phyloP scores from a whole-genome alignment of 1,140 invertebrate species.

The Cotesia typhae region DNA sequence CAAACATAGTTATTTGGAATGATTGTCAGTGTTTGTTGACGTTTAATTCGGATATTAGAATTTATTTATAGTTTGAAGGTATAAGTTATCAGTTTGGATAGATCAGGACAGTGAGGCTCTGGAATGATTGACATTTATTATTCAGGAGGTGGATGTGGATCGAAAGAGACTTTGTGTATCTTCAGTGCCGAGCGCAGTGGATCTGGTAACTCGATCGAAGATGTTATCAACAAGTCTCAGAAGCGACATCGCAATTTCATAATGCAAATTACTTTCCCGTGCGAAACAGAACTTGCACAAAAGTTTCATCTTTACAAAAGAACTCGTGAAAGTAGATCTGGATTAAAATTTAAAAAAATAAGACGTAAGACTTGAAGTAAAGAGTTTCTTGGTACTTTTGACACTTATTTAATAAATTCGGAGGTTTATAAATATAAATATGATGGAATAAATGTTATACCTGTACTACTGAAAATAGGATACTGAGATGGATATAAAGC shows the following conservation, averaged over 20 bases:
- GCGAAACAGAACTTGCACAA: neutral
- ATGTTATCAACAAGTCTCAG: conserved; percentile 21
- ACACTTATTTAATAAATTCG: conserved; percentile 6
- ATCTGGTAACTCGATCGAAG: conserved; percentile 12
- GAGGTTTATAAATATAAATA: neutral
- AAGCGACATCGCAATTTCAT: conserved; percentile 26
- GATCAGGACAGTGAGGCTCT: neutral
- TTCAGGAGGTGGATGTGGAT: conserved; percentile 10
- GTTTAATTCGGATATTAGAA: too few species aligned
- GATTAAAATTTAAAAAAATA: conserved; percentile 6
- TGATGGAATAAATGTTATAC: neutral
- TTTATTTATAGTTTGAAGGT: too few species aligned
- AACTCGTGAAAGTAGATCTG: neutral
- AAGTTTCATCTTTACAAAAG: neutral
- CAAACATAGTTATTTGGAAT: too few species aligned
- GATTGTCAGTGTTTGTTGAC: too few species aligned
- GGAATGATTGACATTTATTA: conserved; percentile 21
- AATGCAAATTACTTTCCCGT: conserved; percentile 26
- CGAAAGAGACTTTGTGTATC: neutral
- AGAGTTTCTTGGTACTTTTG: neutral
- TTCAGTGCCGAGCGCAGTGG: too few species aligned
- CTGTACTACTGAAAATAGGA: neutral
- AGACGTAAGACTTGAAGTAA: conserved; percentile 3
- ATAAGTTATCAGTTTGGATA: neutral
- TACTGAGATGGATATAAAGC: neutral